Evolutionary conservation across 1,140 invertebrate species (phyloP), one percentile per base, ranked within the genome.

Genomic region (Brachionus manjavacas): DNA sequence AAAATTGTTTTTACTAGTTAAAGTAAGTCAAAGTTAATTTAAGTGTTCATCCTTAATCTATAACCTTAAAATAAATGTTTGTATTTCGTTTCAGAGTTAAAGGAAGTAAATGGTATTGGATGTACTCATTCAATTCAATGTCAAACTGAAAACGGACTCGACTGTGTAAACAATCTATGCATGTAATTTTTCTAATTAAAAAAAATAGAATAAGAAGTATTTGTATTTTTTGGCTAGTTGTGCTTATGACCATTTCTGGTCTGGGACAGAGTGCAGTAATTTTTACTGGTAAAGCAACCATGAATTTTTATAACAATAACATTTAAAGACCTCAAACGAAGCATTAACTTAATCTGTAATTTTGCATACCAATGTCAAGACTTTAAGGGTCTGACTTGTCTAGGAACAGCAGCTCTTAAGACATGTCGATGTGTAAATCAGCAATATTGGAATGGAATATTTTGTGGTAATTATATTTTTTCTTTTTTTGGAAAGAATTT

Each of bases 121-220:
- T 80, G 76, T 20, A 52, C 3, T 31, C 46, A 80, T 35, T 35
- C 46, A 35, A n/a, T 80, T 23, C 76, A 80, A 80, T 80, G 76
- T 49, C 76, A 80, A 64, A 35, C 46, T 35, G 7, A 80, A 31
- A 80, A 64, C 55, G 49, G 46, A 23, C 46, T 80, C 1, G 52
- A 25, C 20, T 81, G 79, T 60, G 39, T 35, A 3, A 12, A 49
- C 1, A 64, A 81, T 43, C 20, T 11, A 31, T 81, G 79, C 79
- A 23, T 23, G 79, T 76, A 49, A 43, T 43, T 76, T 0, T 46
- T 3, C 28, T 49, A 4, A 23, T 55, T 20, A 23, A 43, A 43
- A 43, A 11, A 43, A 43, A 23, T 6, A 55, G 23, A 55, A 3
- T 6, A 55, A 7, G 6, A 3, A 16, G 7, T 43, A 41, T 72